Evolutionary conservation across 2,888 invertebrate genomes (phyloP).

Genomic region (Zelleria hepariella): DNA sequence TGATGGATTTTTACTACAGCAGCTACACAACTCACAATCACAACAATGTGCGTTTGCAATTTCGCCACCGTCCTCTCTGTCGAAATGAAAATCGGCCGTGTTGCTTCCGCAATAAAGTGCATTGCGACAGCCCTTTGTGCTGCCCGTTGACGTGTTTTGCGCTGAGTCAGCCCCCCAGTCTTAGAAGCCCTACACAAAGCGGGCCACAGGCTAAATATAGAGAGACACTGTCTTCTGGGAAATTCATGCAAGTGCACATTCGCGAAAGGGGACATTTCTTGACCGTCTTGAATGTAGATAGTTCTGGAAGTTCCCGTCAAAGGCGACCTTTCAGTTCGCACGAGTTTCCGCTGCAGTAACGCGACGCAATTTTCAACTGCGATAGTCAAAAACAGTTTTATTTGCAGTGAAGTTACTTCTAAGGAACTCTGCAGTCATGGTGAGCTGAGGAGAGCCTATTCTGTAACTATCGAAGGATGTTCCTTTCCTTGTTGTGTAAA

Average conservation of each 20-base stretch:
- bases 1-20: not conserved
- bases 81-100: not conserved
- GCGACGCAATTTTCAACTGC: too few species aligned
- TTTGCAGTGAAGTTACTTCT: too few species aligned
- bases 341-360: too few species aligned
- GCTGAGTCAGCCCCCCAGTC: slow-evolving; percentile 9
- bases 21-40: too few species aligned
- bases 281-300: too few species aligned
- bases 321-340: not conserved
- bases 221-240: not conserved
- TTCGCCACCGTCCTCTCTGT: not conserved
- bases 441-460: too few species aligned
- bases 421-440: too few species aligned
- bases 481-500: too few species aligned
- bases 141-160: not conserved
- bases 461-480: too few species aligned
- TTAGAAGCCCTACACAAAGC: slow-evolving; percentile 9
- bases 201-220: not conserved
- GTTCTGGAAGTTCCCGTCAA: not conserved
- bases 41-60: not conserved
- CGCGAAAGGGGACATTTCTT: not conserved
- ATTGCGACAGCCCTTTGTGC: not conserved
- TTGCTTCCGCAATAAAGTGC: not conserved
- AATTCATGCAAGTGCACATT: slow-evolving; percentile 8
- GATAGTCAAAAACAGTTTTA: too few species aligned